Conservation (phyloP, 2,888 invertebrate species). For the Teinopalpus imperialis region DNA sequence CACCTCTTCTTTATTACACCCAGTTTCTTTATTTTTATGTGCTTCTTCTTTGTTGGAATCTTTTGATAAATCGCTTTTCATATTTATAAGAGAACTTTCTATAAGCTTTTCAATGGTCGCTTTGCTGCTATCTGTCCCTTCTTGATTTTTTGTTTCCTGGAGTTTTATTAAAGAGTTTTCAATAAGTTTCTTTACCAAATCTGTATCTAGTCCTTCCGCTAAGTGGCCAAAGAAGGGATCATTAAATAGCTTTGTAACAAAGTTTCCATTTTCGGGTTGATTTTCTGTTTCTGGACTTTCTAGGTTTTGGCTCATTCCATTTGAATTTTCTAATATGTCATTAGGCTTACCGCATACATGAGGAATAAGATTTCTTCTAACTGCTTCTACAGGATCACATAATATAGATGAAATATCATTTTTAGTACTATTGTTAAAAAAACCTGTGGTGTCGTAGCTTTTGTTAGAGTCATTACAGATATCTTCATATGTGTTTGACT, state of each 20-base stretch:
- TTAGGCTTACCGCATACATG: conserved; percentile 87
- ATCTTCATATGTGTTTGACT: conserved; percentile 68
- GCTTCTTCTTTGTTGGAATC: conserved; percentile 47
- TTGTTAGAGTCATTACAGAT: conserved; percentile 54
- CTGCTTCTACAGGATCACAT: conserved; percentile 89
- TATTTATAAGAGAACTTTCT: conserved; percentile 68
- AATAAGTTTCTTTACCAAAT: conserved; percentile 84
- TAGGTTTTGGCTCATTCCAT: conserved; percentile 30
- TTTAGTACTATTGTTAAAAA: conserved; percentile 34
- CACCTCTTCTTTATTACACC: conserved; percentile 44
- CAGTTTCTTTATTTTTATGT: conserved; percentile 42
- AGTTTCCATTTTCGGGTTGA: conserved; percentile 55
- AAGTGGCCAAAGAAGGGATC: conserved; percentile 85
- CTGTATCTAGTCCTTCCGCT: conserved; percentile 83
- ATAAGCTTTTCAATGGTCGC: conserved; percentile 77
- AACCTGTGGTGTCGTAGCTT: conserved; percentile 32
- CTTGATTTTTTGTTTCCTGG: conserved; percentile 70
- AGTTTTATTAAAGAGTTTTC: conserved; percentile 86
- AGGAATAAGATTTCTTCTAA: conserved; percentile 87
- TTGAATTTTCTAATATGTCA: conserved; percentile 37
- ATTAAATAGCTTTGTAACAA: conserved; percentile 83
- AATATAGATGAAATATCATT: conserved; percentile 80
- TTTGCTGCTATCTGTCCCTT: conserved; percentile 69
- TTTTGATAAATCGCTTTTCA: conserved; percentile 59
- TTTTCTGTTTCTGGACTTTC: conserved; percentile 19